Conservation (phyloP, 2,888 invertebrate genomes). For the Phasia obesa region DNA sequence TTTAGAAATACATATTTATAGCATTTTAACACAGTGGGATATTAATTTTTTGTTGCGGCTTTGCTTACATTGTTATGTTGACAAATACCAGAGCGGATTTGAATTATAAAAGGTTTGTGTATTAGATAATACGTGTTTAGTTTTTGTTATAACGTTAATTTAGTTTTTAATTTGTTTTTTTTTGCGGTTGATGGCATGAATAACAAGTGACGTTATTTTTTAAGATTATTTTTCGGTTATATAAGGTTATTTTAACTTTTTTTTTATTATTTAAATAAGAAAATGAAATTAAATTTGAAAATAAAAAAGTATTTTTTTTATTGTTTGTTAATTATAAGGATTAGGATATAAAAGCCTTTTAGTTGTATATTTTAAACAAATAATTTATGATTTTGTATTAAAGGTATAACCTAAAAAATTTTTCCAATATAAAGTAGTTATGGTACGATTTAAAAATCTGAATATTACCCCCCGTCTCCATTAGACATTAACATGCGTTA, state of each 20-base stretch:
- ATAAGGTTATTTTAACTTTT: constrained; percentile 8
- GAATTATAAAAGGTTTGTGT: constrained; percentile 54
- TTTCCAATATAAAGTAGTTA: background rate
- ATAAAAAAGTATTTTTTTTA: constrained; percentile 50
- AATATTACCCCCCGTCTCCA: no score
- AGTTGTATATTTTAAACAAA: background rate
- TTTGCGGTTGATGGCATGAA: constrained; percentile 63
- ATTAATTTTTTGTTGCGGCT: background rate
- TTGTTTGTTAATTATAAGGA: constrained; percentile 30
- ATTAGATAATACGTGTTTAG: constrained; percentile 33
- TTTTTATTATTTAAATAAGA: constrained; percentile 52
- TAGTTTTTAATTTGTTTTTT: constrained; percentile 1
- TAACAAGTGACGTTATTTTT: constrained; percentile 58
- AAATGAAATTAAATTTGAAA: constrained; percentile 69
- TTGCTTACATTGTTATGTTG: background rate
- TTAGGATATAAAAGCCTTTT: constrained; percentile 49
- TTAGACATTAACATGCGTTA: no score
- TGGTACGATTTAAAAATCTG: constrained; percentile 16
- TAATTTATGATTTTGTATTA: background rate
- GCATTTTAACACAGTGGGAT: constrained; percentile 47
- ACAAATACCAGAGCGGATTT: constrained; percentile 19
- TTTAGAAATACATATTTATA: constrained; percentile 29
- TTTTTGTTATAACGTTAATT: constrained; percentile 39
- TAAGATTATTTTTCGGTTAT: constrained; percentile 41
- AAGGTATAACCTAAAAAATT: background rate